phyloP scores from a whole-genome alignment of 2,797 vertebrate genomes.

The Crotalus adamanteus region DNA sequence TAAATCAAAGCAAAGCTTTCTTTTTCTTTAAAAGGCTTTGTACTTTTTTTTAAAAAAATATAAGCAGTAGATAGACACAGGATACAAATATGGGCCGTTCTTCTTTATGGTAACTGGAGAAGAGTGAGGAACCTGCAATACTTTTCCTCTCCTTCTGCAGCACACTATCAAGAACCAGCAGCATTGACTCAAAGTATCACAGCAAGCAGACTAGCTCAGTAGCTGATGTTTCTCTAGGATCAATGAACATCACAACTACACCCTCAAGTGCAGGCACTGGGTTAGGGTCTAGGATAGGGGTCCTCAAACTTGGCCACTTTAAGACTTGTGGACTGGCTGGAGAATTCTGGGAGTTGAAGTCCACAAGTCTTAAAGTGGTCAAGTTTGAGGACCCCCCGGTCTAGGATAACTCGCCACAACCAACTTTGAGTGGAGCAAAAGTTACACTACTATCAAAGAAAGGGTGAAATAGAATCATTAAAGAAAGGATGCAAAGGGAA shows the following conservation, averaged over 20 bases:
- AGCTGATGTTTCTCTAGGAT: background rate
- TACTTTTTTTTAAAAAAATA: slow-evolving; percentile 72
- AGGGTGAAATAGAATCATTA: background rate
- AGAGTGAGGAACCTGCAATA: slow-evolving; percentile 41
- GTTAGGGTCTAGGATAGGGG: background rate
- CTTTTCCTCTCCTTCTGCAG: background rate
- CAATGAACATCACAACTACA: background rate
- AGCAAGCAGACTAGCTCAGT: background rate
- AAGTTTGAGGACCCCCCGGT: background rate
- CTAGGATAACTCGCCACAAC: background rate
- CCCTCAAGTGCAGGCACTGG: background rate
- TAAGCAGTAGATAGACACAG: slow-evolving; percentile 81
- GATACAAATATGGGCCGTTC: slow-evolving; percentile 75
- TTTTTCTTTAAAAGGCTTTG: slow-evolving; percentile 79
- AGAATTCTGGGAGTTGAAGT: too few relatives aligned
- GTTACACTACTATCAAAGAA: background rate
- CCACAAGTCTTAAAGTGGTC: too few relatives aligned
- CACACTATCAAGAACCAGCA: slow-evolving; percentile 41
- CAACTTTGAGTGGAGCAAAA: background rate
- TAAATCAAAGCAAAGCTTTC: slow-evolving; percentile 80
- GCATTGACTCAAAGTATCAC: slow-evolving; percentile 43
- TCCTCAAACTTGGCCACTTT: too few relatives aligned
- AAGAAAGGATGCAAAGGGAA: background rate
- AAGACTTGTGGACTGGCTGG: too few relatives aligned
- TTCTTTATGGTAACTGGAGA: slow-evolving; percentile 71